Evolutionary conservation across 2,113 vertebrate genomes (phyloP), one percentile per base, ranked within the genome.

Genomic region (Egretta garzetta): DNA sequence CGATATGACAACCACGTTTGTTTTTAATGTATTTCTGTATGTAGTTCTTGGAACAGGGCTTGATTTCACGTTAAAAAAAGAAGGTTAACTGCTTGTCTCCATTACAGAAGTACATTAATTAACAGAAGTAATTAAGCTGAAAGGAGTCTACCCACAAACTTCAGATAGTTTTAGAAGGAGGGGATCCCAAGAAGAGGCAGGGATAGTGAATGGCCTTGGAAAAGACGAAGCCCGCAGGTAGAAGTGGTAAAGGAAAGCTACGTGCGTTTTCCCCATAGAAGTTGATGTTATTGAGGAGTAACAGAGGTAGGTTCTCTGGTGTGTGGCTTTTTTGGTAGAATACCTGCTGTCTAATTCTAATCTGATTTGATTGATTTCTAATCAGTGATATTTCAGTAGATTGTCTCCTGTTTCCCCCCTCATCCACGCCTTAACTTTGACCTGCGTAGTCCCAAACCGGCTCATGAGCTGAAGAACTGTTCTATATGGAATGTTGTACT

Each of bases 191-290:
- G n/a, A 37, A 30, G 8, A 9, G 41, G 4, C 0, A 3, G 56
- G 27, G 17, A 3, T 11, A 43, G 9, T 21, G 6, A 66, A 53
- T 35, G 37, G 24, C 15, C 19, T 10, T 63, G 43, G 27, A 9
- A 32, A 59, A 90, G 24, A 27, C 9, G 37, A 45, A 52, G 28
- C 32, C 19, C 14, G 22, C 16, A 27, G 37, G 18, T 41, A 6
- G 1, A 63, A 72, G 58, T 3, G n/a, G 60, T 37, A 28, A 71
- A 52, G 41, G 3, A 43, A 80, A 79, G 27, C n/a, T 59, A 8
- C 2, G 0, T 59, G n/a, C 0, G 47, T 74, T 50, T 50, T 23
- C 13, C 22, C 5, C 4, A 8, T 16, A 47, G 3, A 50, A 59
- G 14, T 0, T 37, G 15, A 2, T 79, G 12, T n/a, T 68, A 49